Conservation (phyloP, 1,140 invertebrate genomes). For the Leptonema lineaticorne region DNA sequence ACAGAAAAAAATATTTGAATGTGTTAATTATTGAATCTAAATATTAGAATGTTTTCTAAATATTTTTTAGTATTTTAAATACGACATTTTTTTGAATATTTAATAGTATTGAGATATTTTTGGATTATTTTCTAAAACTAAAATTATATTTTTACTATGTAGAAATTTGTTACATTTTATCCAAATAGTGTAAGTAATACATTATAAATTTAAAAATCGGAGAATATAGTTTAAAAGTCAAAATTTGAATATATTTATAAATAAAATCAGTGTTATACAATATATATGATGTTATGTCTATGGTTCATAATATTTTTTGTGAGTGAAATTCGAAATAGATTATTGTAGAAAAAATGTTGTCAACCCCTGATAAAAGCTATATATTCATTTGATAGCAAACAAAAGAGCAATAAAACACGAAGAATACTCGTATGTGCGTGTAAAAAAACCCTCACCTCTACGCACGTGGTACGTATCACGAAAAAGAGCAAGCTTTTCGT, state of each 20-base stretch:
- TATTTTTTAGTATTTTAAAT: no score
- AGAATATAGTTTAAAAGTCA: neutral
- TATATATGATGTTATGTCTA: neutral
- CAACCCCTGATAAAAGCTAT: neutral
- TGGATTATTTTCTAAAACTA: no score
- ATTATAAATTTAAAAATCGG: no score
- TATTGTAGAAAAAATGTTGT: constrained; percentile 9
- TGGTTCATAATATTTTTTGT: neutral
- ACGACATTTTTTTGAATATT: no score
- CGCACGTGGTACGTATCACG: constrained; percentile 2
- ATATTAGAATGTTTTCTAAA: no score
- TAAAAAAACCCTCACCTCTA: constrained; percentile 9
- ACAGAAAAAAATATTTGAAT: no score
- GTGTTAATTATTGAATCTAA: no score
- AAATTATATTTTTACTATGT: no score
- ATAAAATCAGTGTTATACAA: neutral
- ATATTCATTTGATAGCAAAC: constrained; percentile 17
- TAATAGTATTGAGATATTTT: no score
- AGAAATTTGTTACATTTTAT: no score
- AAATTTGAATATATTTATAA: neutral
- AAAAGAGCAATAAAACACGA: constrained; percentile 18
- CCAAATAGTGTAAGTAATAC: no score
- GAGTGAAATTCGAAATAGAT: neutral
- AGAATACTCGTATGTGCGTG: constrained; percentile 16
- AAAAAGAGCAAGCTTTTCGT: constrained; percentile 9